phyloP scores from a whole-genome alignment of 1,140 invertebrate species.

The Bombus picipes region DNA sequence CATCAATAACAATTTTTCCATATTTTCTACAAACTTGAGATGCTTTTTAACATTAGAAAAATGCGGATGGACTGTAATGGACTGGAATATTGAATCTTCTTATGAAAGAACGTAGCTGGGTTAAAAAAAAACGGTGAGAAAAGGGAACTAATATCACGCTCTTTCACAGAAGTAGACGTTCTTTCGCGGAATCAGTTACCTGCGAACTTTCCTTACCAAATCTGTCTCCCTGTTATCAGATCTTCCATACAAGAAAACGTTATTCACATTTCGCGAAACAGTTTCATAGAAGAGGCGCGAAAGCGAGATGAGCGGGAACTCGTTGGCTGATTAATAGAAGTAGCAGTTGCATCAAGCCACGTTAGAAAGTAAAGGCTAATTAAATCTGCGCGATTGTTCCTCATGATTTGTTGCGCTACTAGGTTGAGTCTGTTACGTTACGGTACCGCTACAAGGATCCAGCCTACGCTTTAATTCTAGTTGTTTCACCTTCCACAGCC shows the following conservation, averaged over 20 bases:
- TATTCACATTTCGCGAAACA: background rate
- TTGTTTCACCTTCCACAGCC: slow-evolving; percentile 32
- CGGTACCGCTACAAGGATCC: slow-evolving; percentile 27
- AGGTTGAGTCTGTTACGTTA: slow-evolving; percentile 1
- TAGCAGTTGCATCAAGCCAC: background rate
- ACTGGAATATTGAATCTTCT: no score
- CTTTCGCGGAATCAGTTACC: background rate
- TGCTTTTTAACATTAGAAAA: no score
- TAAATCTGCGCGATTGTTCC: slow-evolving; percentile 44
- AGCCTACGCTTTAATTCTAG: slow-evolving; percentile 57
- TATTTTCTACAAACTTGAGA: no score
- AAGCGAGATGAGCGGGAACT: background rate
- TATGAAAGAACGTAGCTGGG: no score
- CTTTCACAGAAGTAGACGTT: background rate
- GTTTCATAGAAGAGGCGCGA: background rate
- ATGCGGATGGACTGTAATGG: no score
- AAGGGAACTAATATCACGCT: background rate
- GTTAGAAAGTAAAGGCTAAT: slow-evolving; percentile 29
- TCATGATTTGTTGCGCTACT: slow-evolving; percentile 18
- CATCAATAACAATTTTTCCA: no score
- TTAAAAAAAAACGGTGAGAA: background rate
- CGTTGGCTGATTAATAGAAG: background rate
- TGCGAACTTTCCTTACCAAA: background rate
- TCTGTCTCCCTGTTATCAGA: background rate
- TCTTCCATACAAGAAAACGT: no score